These are phyloP conservation scores for Mus minutoides DNA, from an alignment of 2,797 vertebrate species.

Conservation along the genomic window DNA sequence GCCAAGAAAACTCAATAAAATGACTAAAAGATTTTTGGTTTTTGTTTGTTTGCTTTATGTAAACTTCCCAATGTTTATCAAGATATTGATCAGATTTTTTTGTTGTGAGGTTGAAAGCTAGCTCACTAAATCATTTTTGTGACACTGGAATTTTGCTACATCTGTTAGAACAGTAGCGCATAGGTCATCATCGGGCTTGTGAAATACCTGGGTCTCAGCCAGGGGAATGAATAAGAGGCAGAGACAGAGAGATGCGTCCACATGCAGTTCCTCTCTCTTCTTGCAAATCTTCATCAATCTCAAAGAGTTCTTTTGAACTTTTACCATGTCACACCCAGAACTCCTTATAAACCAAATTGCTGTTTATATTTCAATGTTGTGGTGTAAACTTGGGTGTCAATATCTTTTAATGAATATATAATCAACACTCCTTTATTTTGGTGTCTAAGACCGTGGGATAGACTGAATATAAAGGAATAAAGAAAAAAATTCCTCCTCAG, in stretches of 20 bases:
- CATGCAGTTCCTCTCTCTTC: background rate
- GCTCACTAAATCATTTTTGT: background rate
- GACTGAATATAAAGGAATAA: background rate
- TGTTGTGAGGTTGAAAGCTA: background rate
- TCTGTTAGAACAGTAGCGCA: constrained; percentile 1
- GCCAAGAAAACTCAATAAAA: constrained; percentile 57
- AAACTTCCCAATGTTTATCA: constrained; percentile 53
- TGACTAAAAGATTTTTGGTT: background rate
- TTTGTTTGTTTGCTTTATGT: background rate
- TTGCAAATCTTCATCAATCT: background rate
- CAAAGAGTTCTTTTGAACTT: background rate
- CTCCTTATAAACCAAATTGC: background rate
- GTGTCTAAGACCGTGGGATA: background rate
- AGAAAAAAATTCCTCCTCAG: background rate
- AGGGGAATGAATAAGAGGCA: background rate
- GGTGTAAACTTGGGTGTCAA: background rate
- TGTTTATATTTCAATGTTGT: background rate
- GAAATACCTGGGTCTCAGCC: background rate
- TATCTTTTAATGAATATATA: background rate
- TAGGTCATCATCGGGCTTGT: background rate
- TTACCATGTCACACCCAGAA: background rate
- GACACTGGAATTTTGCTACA: constrained; percentile 56
- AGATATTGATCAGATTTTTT: background rate
- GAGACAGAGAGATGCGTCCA: constrained; percentile 7
- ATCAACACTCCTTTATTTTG: background rate